Base-by-base conservation (phyloP, 2,888 invertebrate species). In the Eumacrocentrus americanus region DNA sequence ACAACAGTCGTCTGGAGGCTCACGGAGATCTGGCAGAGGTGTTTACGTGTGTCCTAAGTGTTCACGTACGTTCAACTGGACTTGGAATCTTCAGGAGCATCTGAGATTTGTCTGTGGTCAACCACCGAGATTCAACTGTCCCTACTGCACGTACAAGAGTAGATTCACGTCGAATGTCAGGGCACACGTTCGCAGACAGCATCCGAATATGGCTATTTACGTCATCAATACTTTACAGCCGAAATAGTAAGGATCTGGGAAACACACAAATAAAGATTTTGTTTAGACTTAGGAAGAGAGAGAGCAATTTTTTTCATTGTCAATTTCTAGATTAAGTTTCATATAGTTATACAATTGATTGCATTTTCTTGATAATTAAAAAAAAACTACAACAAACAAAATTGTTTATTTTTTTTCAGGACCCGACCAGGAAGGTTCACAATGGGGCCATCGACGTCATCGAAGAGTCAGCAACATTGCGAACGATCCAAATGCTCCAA, bases 41-140 rank as follows among this genome's bases (percentile, higher is more conserved):
- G 50, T 50, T 11, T 29, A 50, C 1, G 9, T 34, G n/a, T 60
- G 60, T 37, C 55, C 22, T 2, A 48, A 51, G 62, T 80, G 80
- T 63, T 70, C 70, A 53, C 76, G 75, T 57, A 70, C 71, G 12
- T 80, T 79, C 64, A 78, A 74, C 16, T 70, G 78, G 22, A 75
- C 73, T 59, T 77, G 77, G 69, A 80, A 79, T 70, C 69, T 77
- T 38, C 76, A 75, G 58, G 74, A 76, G 64, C 80, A 80, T 18
- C 67, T 76, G 12, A 77, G 76, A 64, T 78, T 76, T 63, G 77
- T 78, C 62, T 82, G 82, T 60, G 81, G 81, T 5, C 75, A 77
- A 60, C 64, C 70, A 52, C 80, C 80, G 0, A 72, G 78, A 46
- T 81, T 80, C 65, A 73, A 75, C 52, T 81, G 81, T 66, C 80